Evolutionary conservation across 1,140 invertebrate genomes (phyloP).

Genomic region (Dendrolimus kikuchii): DNA sequence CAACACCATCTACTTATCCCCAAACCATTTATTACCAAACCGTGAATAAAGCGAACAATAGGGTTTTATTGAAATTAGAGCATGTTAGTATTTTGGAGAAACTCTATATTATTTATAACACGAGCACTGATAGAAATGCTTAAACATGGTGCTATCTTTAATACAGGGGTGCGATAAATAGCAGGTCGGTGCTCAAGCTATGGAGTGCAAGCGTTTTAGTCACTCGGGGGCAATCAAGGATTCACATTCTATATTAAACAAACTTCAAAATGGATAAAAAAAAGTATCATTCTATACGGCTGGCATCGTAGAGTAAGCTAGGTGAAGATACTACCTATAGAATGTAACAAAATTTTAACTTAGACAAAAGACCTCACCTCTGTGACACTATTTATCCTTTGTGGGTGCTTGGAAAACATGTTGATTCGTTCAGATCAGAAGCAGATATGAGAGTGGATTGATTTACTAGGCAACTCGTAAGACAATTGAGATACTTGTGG

Average conservation of each 20-base stretch:
- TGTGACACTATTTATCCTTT: conserved; percentile 40
- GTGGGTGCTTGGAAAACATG: conserved; percentile 64
- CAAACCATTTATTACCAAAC: conserved; percentile 34
- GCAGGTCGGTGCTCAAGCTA: conserved; percentile 36
- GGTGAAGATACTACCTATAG: not conserved
- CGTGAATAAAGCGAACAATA: conserved; percentile 32
- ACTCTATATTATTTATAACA: conserved; percentile 25
- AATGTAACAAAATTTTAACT: conserved; percentile 2
- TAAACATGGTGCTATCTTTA: conserved; percentile 5
- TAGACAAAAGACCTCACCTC: conserved; percentile 43
- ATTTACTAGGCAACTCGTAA: conserved; percentile 35
- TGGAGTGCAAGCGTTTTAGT: conserved; percentile 29
- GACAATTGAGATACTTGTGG: conserved; percentile 32
- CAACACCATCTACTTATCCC: conserved; percentile 60
- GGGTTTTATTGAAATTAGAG: conserved; percentile 35
- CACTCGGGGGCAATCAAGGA: conserved; percentile 26
- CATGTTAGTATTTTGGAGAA: conserved; percentile 71
- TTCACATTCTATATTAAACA: conserved; percentile 2
- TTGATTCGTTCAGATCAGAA: conserved; percentile 42
- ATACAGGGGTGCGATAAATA: conserved; percentile 26
- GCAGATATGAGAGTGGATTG: conserved; percentile 41
- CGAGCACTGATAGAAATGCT: conserved; percentile 23
- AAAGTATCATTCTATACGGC: not conserved
- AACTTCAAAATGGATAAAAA: conserved; percentile 1
- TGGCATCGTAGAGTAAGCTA: not conserved